Conservation (phyloP, 2,888 invertebrate species). For the Diarsia mendica region DNA sequence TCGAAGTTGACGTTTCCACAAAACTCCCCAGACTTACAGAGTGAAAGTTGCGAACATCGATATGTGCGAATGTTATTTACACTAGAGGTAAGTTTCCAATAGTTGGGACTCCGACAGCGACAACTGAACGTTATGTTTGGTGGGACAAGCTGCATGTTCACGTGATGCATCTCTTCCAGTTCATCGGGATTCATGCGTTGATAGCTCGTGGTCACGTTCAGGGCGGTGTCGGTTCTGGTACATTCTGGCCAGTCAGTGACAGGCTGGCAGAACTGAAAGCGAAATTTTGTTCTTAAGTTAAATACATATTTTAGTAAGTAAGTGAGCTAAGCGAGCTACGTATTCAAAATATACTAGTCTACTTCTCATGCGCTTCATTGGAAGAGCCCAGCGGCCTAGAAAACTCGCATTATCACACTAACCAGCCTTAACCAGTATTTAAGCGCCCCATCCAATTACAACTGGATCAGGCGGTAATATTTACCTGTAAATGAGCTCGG, state of each 20-base stretch:
- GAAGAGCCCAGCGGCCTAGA: neutral
- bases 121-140: conserved; percentile 87
- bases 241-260: conserved; percentile 83
- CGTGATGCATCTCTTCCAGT: conserved; percentile 82
- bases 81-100: conserved; percentile 85
- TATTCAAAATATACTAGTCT: neutral
- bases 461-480: neutral
- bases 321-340: neutral
- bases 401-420: neutral
- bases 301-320: neutral
- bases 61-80: conserved; percentile 74
- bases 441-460: neutral
- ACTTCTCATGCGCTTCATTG: neutral
- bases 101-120: conserved; percentile 86
- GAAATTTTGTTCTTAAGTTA: neutral
- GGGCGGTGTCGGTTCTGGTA: conserved; percentile 75
- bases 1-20: conserved; percentile 92
- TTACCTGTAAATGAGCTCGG: conserved; percentile 91
- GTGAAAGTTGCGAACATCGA: conserved; percentile 86
- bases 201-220: conserved; percentile 77
- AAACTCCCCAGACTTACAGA: conserved; percentile 89
- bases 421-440: neutral
- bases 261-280: conserved; percentile 88
- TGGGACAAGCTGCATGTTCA: conserved; percentile 80
- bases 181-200: conserved; percentile 83